Evolutionary conservation across 2,888 invertebrate genomes (phyloP).

Genomic region (Lasioglossum malachurum): DNA sequence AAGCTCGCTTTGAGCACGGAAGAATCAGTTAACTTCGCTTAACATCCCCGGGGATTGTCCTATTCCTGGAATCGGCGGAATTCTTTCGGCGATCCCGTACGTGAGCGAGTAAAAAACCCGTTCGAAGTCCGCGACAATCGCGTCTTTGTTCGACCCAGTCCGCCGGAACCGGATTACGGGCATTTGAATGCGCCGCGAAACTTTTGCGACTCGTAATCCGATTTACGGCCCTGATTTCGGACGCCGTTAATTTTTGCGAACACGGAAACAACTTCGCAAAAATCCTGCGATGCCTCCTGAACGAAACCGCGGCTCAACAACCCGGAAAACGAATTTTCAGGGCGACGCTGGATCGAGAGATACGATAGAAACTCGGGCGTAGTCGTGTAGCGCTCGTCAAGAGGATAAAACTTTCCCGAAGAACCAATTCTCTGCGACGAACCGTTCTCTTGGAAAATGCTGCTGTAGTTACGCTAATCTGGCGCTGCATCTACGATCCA

Average conservation of each 20-base stretch:
- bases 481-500: background rate
- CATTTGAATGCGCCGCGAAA: background rate
- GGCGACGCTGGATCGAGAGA: background rate
- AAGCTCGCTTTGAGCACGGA: background rate
- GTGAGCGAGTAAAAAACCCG: background rate
- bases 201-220: background rate
- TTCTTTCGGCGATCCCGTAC: background rate
- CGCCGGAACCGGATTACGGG: background rate
- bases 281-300: background rate
- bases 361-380: background rate
- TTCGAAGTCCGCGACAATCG: background rate
- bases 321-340: background rate
- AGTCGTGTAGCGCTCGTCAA: background rate
- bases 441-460: background rate
- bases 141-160: background rate
- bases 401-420: background rate
- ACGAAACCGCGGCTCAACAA: background rate
- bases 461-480: background rate
- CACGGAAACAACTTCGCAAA: background rate
- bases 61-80: background rate
- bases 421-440: background rate
- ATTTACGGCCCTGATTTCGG: background rate
- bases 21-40: constrained; percentile 5
- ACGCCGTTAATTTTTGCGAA: background rate
- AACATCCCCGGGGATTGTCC: background rate